These are phyloP conservation scores for Arenaria interpres DNA, from an alignment of 2,113 vertebrate genomes.

Conservation along the genomic window DNA sequence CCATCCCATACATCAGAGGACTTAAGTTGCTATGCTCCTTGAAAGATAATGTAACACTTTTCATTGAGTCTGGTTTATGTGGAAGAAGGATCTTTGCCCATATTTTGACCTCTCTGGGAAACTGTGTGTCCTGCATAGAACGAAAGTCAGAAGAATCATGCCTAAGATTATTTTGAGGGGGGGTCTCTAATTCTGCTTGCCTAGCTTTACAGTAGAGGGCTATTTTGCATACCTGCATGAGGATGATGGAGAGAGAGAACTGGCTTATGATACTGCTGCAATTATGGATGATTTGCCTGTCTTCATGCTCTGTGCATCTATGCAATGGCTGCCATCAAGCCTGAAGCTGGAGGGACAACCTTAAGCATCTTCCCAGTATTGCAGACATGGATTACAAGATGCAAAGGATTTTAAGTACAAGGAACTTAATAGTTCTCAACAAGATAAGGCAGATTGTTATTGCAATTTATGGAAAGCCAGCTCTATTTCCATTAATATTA, in stretches of 20 bases:
- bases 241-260: neutral
- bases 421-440: neutral
- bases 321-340: neutral
- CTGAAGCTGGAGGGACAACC: neutral
- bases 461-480: neutral
- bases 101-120: neutral
- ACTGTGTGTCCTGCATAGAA: neutral
- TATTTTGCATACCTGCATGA: neutral
- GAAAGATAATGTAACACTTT: neutral
- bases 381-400: neutral
- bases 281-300: neutral
- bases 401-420: neutral
- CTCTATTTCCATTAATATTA: neutral
- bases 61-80: neutral
- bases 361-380: neutral
- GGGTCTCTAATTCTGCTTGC: neutral
- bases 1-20: neutral
- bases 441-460: neutral
- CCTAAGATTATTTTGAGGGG: neutral
- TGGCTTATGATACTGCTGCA: neutral
- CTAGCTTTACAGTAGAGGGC: neutral
- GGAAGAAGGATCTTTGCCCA: neutral
- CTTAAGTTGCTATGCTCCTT: neutral
- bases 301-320: neutral
- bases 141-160: neutral